Base-by-base conservation (phyloP, 1,140 invertebrate genomes). In the Onthophagus taurus region DNA sequence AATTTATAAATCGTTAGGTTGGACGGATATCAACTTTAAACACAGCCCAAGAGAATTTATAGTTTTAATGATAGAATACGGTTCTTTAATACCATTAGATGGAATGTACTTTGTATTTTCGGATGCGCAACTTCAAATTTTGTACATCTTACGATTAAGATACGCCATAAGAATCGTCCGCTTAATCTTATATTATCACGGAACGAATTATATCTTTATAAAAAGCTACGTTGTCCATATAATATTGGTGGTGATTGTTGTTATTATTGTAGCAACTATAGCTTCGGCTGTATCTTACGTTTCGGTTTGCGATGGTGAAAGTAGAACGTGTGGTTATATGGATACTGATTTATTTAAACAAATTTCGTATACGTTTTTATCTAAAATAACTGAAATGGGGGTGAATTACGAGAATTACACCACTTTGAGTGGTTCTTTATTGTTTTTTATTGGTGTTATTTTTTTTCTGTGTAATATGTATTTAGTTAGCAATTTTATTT, bases 81-180 rank as follows among this genome's bases (percentile, higher is more conserved):
- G 24, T 13, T 26, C 38, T 16, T 13, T 41, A n/a, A 41, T 41
- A 41, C 38, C 38, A 26, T 11, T 29, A 14, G 38, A 41, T n/a
- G 38, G 38, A 1, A 41, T 41, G n/a, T 41, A 41, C n/a, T 41
- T 26, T 11, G 29, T 14, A 3, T 17, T 41, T 18, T 26, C 38
- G 6, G 13, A 33, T 16, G 13, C 2, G 2, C 21, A 21, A 8
- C 24, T 41, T 16, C 21, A 19, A 18, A 26, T 41, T n/a, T 16
- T 41, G 7, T 41, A 41, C 17, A 14, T 41, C 5, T 21, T 41
- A 7, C 38, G 38, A 8, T 41, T 41, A 29, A 21, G 38, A 12
- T 41, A 41, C 14, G 38, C 38, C 6, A 1, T 41, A 29, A 41
- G 38, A 29, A 16, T 16, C 5, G 17, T 41, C 13, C 21, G 38